Conservation (phyloP, 2,113 vertebrate species). For the Colaptes auratus region DNA sequence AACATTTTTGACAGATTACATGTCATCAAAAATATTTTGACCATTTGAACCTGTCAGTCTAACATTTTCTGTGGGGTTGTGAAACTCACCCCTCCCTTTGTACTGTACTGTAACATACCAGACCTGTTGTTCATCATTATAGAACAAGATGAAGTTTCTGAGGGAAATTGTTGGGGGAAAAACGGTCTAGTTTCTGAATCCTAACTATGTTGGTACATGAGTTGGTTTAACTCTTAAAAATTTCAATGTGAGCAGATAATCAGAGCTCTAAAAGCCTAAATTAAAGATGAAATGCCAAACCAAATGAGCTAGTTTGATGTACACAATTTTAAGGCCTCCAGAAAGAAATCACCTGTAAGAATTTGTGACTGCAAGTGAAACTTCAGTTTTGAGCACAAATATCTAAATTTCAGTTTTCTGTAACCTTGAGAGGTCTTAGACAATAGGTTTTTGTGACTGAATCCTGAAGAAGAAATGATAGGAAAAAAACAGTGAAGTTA, state of each 20-base stretch:
- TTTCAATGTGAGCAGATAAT: neutral
- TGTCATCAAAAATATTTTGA: neutral
- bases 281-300: neutral
- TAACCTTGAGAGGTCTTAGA: neutral
- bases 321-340: neutral
- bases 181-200: neutral
- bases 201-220: neutral
- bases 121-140: neutral
- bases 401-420: neutral
- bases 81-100: neutral
- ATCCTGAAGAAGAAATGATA: neutral
- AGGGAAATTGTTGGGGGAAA: neutral
- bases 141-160: neutral
- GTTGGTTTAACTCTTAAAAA: neutral
- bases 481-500: neutral
- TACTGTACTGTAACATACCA: neutral
- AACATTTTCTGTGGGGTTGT: neutral
- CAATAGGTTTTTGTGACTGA: neutral
- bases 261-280: neutral
- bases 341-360: neutral
- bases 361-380: fast-evolving
- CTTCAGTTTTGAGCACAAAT: neutral
- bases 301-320: neutral
- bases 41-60: neutral
- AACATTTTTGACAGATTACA: neutral